Evolutionary conservation across 2,888 invertebrate species (phyloP), one percentile per base, ranked within the genome.

Genomic region (Cantharis flavilabris): DNA sequence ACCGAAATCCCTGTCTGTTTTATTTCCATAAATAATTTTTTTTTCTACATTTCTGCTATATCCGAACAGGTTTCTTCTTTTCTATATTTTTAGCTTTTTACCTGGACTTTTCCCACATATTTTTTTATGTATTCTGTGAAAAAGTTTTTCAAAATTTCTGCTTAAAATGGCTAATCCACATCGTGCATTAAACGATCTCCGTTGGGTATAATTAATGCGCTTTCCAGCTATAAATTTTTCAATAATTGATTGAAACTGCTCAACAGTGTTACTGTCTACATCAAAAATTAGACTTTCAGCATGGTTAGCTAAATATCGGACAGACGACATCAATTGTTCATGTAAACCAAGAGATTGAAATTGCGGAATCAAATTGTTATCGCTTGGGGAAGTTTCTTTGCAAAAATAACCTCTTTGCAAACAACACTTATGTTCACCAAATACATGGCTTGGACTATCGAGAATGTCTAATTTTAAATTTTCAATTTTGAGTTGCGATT

Each of bases 341-440:
- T 65, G 65, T 11, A 67, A n/a, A 26, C 72, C 76, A 13, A 49
- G n/a, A 30, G 64, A 72, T 72, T 72, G 13, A 23, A 76, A 67
- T 72, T 76, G 49, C 23, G n/a, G 13, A 9, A 76, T 26, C 18
- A 33, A 13, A 14, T 63, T 76, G 26, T 14, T 20, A 30, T 75
- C 13, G 20, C 33, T 13, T 20, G 33, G 26, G 20, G 11, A 28
- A 23, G 33, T 5, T 49, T 76, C 11, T 14, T 69, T 70, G 33
- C 76, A 76, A 70, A 76, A 76, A 63, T 76, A 76, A 10, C 63
- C 23, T 14, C 63, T 13, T 9, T 64, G 14, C 30, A 20, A 13
- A 69, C 76, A 76, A 16, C 74, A 33, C 20, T 70, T 70, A 28
- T 76, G 76, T 63, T 74, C 70, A 28, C 73, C 76, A 70, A 76